These are phyloP conservation scores for Gambusia holbrooki DNA, from an alignment of 2,113 vertebrate species.

Conservation along the genomic window DNA sequence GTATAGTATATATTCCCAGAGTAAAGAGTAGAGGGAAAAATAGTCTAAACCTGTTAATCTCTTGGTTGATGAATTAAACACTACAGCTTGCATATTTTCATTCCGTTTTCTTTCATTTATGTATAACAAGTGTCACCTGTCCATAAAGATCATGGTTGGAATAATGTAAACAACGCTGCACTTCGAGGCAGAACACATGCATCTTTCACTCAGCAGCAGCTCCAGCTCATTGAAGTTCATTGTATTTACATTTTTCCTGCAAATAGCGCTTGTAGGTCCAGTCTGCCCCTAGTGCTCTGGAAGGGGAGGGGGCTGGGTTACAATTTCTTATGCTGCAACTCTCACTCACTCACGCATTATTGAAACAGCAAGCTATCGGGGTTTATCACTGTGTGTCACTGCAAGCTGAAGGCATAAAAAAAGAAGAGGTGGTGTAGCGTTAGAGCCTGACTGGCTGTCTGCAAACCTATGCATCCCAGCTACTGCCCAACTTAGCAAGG, in stretches of 20 bases:
- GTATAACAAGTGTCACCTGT: slow-evolving; percentile 19
- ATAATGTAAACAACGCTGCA: slow-evolving; percentile 14
- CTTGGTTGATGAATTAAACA: too few species aligned
- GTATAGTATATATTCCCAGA: too few species aligned
- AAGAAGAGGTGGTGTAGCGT: slow-evolving; percentile 8
- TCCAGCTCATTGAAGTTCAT: neutral
- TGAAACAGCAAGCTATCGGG: neutral
- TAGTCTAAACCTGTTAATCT: neutral
- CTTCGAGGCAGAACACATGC: neutral
- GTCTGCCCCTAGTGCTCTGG: neutral
- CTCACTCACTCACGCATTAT: neutral
- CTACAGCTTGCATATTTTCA: neutral
- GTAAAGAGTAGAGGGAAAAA: neutral
- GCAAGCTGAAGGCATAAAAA: neutral
- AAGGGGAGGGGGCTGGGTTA: neutral
- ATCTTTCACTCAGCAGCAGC: neutral
- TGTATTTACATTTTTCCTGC: neutral
- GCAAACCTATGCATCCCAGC: slow-evolving; percentile 52
- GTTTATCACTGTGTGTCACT: neutral
- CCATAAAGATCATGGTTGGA: neutral
- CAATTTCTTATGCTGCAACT: neutral
- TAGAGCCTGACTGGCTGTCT: slow-evolving; percentile 33
- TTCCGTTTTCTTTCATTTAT: neutral
- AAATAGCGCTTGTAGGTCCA: neutral
- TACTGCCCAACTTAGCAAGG: slow-evolving; percentile 61